Evolutionary conservation across 2,888 invertebrate genomes (phyloP).

Genomic region (Apeira syringaria): DNA sequence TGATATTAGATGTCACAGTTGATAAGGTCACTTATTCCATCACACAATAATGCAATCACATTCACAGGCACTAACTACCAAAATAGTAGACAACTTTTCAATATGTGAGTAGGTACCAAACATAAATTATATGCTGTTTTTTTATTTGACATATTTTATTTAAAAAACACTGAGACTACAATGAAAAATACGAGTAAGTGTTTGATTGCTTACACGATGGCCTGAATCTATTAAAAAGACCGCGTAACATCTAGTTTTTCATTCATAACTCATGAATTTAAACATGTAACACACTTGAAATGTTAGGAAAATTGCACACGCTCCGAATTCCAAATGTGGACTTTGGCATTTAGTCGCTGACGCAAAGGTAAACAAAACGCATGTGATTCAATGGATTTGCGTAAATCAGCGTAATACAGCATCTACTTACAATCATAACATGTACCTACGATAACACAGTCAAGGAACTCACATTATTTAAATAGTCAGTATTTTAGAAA

Average conservation of each 20-base stretch:
- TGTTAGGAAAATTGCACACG: conserved; percentile 14
- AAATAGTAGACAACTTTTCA: too few relatives aligned
- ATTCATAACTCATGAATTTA: conserved; percentile 1
- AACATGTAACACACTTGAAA: conserved; percentile 5
- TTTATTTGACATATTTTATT: too few relatives aligned
- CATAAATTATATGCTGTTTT: too few relatives aligned
- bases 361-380: conserved; percentile 32
- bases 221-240: too few relatives aligned
- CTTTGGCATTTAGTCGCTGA: conserved; percentile 23
- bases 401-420: background rate
- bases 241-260: background rate
- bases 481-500: conserved; percentile 15
- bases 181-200: too few relatives aligned
- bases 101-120: too few relatives aligned
- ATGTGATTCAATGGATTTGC: conserved; percentile 22
- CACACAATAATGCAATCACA: too few relatives aligned
- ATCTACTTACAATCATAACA: conserved; percentile 6
- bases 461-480: conserved; percentile 1
- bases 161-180: too few relatives aligned
- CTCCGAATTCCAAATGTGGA: conserved; percentile 11
- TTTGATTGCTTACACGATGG: too few relatives aligned
- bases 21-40: too few relatives aligned
- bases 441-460: conserved; percentile 2
- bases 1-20: too few relatives aligned
- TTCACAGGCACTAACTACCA: too few relatives aligned